A percentile compares a stretch with the other conserved stretches of the same genome.
These are phyloP conservation scores for Molothrus aeneus DNA, from an alignment of 2,797 vertebrate genomes.

Conservation along the genomic window DNA sequence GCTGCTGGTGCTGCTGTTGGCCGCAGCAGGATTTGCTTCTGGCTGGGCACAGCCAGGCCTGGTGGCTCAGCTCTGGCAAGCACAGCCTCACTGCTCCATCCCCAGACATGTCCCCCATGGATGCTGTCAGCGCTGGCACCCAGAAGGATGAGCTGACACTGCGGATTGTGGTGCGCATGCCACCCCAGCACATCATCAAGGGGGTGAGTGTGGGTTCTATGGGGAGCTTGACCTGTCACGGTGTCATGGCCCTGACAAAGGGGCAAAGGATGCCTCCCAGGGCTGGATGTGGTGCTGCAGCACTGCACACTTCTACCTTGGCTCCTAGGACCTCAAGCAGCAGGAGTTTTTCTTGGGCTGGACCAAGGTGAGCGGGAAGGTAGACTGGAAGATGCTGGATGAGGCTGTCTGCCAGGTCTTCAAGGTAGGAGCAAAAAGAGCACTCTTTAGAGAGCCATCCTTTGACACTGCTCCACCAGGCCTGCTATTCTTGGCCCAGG, in stretches of 20 bases:
- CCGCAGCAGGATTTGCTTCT: background rate
- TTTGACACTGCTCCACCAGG: background rate
- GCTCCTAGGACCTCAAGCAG: slow-evolving; percentile 85
- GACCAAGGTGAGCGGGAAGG: slow-evolving; percentile 81
- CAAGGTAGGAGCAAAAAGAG: slow-evolving; percentile 75
- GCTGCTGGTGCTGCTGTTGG: rapidly evolving
- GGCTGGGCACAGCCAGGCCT: rapidly evolving
- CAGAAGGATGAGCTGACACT: slow-evolving; percentile 81
- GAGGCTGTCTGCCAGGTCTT: slow-evolving; percentile 88
- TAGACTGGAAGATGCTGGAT: slow-evolving; percentile 91
- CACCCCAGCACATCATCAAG: slow-evolving; percentile 88
- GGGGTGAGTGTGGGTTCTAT: slow-evolving; percentile 80
- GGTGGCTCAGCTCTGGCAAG: rapidly evolving
- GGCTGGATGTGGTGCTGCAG: background rate
- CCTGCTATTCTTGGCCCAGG: background rate
- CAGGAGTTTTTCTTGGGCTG: slow-evolving; percentile 92
- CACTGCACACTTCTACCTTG: background rate
- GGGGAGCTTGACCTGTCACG: background rate
- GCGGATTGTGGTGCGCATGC: slow-evolving; percentile 84
- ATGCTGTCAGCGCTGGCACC: slow-evolving; percentile 77
- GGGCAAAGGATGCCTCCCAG: rapidly evolving
- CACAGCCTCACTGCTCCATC: background rate
- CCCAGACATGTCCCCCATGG: slow-evolving; percentile 85
- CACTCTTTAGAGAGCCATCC: background rate
- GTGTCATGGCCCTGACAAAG: rapidly evolving